Evolutionary conservation across 2,797 vertebrate species (phyloP).

Genomic region (Sebastes taczanowskii): DNA sequence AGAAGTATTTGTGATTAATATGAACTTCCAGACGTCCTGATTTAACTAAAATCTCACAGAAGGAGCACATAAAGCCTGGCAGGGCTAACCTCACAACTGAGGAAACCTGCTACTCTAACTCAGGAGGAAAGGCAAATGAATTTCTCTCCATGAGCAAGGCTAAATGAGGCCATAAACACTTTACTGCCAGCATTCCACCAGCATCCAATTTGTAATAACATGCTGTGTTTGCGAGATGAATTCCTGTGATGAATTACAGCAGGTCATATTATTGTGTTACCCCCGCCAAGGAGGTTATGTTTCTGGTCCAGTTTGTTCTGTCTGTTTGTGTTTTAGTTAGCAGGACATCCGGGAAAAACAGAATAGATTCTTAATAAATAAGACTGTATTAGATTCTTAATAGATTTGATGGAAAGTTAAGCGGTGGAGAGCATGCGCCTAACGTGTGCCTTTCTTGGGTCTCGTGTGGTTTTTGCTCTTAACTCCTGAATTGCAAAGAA

Average conservation of each 20-base stretch:
- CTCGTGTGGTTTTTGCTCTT: background rate
- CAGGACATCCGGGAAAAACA: background rate
- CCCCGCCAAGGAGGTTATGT: background rate
- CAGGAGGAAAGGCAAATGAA: constrained; percentile 33
- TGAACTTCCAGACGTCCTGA: constrained; percentile 19
- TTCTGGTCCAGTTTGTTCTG: background rate
- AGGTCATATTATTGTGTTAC: constrained; percentile 31
- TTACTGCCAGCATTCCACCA: constrained; percentile 30
- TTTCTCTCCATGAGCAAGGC: constrained; percentile 36
- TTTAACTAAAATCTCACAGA: constrained; percentile 22
- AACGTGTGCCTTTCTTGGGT: background rate
- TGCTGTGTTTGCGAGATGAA: constrained; percentile 52
- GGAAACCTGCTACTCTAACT: constrained; percentile 20
- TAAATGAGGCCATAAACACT: constrained; percentile 49
- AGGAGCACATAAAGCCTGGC: constrained; percentile 4
- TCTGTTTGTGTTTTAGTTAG: background rate
- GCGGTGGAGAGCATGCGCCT: background rate
- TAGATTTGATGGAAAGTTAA: background rate
- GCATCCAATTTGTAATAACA: constrained; percentile 49
- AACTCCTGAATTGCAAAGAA: background rate
- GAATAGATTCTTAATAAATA: background rate
- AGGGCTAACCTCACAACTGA: constrained; percentile 12
- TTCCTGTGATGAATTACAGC: constrained; percentile 43
- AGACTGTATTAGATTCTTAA: background rate
- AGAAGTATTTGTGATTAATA: background rate